A percentile compares a stretch with the other conserved stretches of the same genome.
Evolutionary conservation across 2,113 vertebrate genomes (phyloP).

Genomic region (Plecotus auritus): DNA sequence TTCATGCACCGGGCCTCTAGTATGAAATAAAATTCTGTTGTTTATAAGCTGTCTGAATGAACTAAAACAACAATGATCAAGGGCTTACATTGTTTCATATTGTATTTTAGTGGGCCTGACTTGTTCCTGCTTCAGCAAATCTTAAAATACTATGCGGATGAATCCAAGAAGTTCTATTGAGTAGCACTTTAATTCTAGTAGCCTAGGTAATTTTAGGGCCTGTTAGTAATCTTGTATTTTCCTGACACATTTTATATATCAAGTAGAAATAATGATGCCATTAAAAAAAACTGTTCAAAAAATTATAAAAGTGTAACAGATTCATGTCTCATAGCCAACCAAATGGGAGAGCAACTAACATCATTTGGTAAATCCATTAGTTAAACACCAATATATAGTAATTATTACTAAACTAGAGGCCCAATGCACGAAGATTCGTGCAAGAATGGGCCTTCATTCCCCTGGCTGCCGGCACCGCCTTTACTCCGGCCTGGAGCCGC

Average conservation of each 20-base stretch:
- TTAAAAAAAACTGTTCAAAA: neutral
- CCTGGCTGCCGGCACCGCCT: no score
- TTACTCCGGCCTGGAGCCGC: no score
- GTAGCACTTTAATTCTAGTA: neutral
- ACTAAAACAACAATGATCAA: neutral
- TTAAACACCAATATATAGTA: neutral
- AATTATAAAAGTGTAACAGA: neutral
- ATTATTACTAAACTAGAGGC: neutral
- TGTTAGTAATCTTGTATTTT: neutral
- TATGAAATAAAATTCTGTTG: neutral
- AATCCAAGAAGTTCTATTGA: neutral
- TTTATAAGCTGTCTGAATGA: neutral
- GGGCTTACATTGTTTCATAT: neutral
- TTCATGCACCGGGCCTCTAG: no score
- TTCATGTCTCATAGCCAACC: neutral
- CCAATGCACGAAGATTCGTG: no score
- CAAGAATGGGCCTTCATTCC: no score
- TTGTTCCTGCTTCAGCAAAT: neutral
- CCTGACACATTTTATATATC: neutral
- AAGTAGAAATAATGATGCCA: neutral
- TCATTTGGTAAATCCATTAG: neutral
- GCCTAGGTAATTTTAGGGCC: neutral
- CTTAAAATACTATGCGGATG: neutral
- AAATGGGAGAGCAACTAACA: neutral
- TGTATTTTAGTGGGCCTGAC: neutral